These are phyloP conservation scores for Euplexia lucipara DNA, from an alignment of 2,888 invertebrate species.

Conservation along the genomic window DNA sequence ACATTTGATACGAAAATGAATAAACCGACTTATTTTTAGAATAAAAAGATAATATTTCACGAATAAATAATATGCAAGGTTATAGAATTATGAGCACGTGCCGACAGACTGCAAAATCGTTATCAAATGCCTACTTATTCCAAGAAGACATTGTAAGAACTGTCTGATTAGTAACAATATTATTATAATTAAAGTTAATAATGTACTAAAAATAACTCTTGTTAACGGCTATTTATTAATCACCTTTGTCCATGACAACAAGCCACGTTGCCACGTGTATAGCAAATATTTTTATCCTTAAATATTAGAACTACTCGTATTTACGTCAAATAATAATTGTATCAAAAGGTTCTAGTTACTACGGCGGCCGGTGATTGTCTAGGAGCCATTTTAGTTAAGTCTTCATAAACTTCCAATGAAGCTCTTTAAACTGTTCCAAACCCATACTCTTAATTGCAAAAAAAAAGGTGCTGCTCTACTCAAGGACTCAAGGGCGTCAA, in stretches of 20 bases:
- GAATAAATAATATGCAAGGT: slow-evolving; percentile 23
- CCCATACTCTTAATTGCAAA: too few species aligned
- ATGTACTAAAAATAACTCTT: slow-evolving; percentile 14
- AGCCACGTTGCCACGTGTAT: slow-evolving; percentile 34
- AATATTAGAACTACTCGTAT: slow-evolving; percentile 4
- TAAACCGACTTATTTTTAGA: background rate
- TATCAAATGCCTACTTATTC: slow-evolving; percentile 22
- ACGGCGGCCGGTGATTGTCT: too few species aligned
- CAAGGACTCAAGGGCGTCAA: too few species aligned
- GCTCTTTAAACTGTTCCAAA: too few species aligned
- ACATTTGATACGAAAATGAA: background rate
- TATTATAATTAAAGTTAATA: slow-evolving; percentile 11
- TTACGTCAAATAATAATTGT: background rate
- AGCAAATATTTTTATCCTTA: slow-evolving; percentile 34
- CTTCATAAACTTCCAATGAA: too few species aligned
- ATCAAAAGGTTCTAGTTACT: background rate
- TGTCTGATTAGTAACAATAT: slow-evolving; percentile 9
- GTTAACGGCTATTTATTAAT: slow-evolving; percentile 33
- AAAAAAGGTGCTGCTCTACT: too few species aligned
- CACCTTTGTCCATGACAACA: slow-evolving; percentile 46
- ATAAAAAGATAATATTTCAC: background rate
- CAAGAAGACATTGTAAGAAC: slow-evolving; percentile 18
- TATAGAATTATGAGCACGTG: slow-evolving; percentile 19
- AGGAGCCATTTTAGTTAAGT: too few species aligned
- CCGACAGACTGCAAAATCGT: slow-evolving; percentile 2